Conservation (phyloP, 2,888 invertebrate species). For the Sarcophaga rosellei region DNA sequence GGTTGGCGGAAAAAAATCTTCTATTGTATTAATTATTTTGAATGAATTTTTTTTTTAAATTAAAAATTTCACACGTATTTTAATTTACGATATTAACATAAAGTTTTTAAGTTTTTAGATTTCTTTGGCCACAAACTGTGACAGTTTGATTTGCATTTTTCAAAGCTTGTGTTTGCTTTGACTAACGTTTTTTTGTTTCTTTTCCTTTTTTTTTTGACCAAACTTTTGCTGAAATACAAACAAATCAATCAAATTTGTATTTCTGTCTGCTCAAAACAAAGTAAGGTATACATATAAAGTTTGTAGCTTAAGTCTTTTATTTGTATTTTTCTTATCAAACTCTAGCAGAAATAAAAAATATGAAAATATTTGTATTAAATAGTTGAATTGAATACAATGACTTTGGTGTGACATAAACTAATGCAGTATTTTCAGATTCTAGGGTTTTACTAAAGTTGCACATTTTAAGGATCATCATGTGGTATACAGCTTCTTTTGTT, state of each 20-base stretch:
- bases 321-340: not conserved
- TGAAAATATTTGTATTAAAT: too few species aligned
- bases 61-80: conserved; percentile 50
- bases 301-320: conserved; percentile 36
- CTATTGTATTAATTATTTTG: conserved; percentile 32
- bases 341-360: too few species aligned
- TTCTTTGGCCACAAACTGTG: not conserved
- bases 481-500: too few species aligned
- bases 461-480: too few species aligned
- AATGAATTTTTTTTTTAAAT: conserved; percentile 44
- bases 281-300: not conserved
- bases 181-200: not conserved
- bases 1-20: not conserved
- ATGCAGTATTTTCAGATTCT: too few species aligned
- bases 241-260: conserved; percentile 23
- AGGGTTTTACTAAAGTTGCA: too few species aligned
- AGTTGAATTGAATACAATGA: too few species aligned
- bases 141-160: conserved; percentile 25
- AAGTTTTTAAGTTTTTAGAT: conserved; percentile 7
- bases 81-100: conserved; percentile 25
- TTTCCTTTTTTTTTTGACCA: not conserved
- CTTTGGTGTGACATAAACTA: too few species aligned
- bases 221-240: not conserved
- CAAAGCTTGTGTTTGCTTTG: not conserved
- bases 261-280: not conserved